These are phyloP conservation scores for Laticauda colubrina DNA, from an alignment of 2,113 vertebrate species.

Conservation along the genomic window DNA sequence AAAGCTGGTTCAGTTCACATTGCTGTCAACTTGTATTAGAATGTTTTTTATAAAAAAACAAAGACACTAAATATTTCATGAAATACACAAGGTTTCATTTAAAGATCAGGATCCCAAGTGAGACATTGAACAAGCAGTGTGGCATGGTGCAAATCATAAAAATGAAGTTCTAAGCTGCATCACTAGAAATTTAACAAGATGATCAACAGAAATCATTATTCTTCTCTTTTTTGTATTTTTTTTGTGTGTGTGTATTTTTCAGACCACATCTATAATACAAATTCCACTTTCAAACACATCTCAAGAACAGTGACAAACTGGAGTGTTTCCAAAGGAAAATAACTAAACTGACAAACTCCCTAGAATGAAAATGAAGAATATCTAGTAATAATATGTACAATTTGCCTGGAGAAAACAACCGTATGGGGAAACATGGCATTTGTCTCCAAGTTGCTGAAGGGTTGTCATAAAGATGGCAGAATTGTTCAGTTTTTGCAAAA, in stretches of 20 bases:
- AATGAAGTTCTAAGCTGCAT: neutral
- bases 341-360: neutral
- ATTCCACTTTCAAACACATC: neutral
- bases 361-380: neutral
- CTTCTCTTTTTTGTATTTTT: neutral
- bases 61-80: neutral
- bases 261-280: neutral
- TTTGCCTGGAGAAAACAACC: neutral
- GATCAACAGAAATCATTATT: neutral
- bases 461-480: neutral
- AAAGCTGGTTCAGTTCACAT: neutral
- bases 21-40: neutral
- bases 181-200: neutral
- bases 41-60: neutral
- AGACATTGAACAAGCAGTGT: neutral
- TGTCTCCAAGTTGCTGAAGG: neutral
- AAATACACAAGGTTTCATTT: neutral
- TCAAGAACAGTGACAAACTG: neutral
- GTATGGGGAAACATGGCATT: neutral
- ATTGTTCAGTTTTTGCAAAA: neutral
- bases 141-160: neutral
- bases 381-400: neutral
- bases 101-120: neutral
- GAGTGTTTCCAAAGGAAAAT: neutral
- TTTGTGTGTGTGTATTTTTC: neutral